These are phyloP conservation scores for Andrena hattorfiana DNA, from an alignment of 2,888 invertebrate genomes.

Conservation along the genomic window DNA sequence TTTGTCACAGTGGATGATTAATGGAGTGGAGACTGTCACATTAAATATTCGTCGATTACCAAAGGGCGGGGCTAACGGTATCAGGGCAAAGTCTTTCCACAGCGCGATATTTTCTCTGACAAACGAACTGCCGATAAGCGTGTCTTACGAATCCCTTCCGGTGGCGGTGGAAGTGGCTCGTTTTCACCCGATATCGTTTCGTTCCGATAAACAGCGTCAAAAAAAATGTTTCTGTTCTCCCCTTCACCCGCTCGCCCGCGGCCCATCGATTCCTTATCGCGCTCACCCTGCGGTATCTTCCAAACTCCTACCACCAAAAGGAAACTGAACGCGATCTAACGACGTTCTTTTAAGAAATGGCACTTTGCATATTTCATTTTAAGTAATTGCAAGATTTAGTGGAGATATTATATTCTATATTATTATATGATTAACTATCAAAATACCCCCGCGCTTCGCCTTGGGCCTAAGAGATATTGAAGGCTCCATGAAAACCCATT, in stretches of 20 bases:
- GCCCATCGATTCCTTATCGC: conserved; percentile 60
- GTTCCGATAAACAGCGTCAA: conserved; percentile 68
- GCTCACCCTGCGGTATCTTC: conserved; percentile 25
- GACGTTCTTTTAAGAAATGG: background rate
- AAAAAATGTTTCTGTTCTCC: conserved; percentile 53
- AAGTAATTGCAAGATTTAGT: too few species aligned
- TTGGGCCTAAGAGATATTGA: too few species aligned
- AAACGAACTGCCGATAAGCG: conserved; percentile 61
- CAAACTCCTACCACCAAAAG: background rate
- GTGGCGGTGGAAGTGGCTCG: conserved; percentile 70
- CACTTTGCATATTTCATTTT: too few species aligned
- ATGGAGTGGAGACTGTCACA: conserved; percentile 20
- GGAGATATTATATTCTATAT: background rate
- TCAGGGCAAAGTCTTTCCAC: conserved; percentile 16
- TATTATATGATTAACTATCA: too few species aligned
- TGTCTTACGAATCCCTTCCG: conserved; percentile 71
- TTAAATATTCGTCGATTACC: conserved; percentile 29
- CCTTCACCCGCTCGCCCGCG: conserved; percentile 15
- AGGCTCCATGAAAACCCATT: too few species aligned
- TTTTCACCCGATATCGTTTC: conserved; percentile 62
- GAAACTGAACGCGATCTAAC: background rate
- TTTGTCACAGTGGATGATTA: conserved; percentile 42
- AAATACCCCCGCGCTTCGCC: too few species aligned
- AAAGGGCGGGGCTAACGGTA: background rate
- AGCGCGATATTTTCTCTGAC: conserved; percentile 47